These are phyloP conservation scores for Poicephalus meyeri DNA, from an alignment of 2,113 vertebrate genomes.

Conservation along the genomic window DNA sequence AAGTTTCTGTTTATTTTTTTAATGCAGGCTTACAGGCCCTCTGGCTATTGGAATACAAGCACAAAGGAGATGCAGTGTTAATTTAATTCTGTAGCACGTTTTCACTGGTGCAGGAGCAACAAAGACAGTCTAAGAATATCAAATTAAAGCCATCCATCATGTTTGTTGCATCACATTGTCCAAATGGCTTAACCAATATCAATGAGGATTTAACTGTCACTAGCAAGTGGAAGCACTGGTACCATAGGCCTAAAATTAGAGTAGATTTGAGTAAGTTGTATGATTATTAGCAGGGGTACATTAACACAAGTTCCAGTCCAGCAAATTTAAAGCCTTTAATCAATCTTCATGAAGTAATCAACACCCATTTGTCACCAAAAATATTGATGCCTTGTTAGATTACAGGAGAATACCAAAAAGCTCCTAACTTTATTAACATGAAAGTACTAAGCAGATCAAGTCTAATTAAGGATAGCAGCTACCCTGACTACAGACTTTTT, in stretches of 20 bases:
- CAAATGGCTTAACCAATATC: conserved; percentile 63
- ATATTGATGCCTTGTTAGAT: conserved; percentile 48
- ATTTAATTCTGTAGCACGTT: conserved; percentile 74
- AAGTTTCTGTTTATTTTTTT: conserved; percentile 29
- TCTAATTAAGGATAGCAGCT: conserved; percentile 50
- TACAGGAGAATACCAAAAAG: conserved; percentile 7
- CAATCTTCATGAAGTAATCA: conserved; percentile 49
- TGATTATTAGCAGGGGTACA: conserved; percentile 20
- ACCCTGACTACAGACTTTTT: background rate
- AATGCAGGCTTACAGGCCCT: conserved; percentile 15
- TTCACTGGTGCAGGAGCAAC: conserved; percentile 66
- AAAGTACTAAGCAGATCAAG: conserved; percentile 13
- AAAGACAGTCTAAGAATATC: conserved; percentile 70
- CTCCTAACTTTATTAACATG: conserved; percentile 35
- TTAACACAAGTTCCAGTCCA: conserved; percentile 15
- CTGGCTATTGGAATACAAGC: conserved; percentile 58
- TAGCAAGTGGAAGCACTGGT: conserved; percentile 27
- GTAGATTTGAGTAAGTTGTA: conserved; percentile 63
- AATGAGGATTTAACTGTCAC: conserved; percentile 60
- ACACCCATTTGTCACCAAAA: conserved; percentile 52
- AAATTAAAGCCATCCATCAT: conserved; percentile 83
- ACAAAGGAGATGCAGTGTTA: conserved; percentile 68
- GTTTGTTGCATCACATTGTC: conserved; percentile 54
- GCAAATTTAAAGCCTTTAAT: conserved; percentile 37
- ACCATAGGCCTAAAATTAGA: conserved; percentile 55